Evolutionary conservation across 2,113 vertebrate species (phyloP), one percentile per base, ranked within the genome.

Genomic region (Gadus chalcogrammus): DNA sequence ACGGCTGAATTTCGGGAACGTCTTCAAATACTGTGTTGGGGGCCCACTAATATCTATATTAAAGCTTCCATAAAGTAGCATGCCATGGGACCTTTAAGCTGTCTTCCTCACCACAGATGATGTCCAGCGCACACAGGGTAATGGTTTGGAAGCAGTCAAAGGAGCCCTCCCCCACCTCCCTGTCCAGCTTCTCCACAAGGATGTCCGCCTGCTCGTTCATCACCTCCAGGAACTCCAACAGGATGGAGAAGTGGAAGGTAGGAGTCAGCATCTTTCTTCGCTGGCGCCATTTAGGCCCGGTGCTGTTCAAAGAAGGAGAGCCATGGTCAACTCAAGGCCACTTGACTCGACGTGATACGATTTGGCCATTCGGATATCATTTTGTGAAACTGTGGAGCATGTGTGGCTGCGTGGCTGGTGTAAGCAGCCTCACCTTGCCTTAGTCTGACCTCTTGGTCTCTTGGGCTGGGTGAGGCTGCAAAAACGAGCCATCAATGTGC

Each of bases 231-330:
- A 98, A 99, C 68, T 98, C 94, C 0, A 80, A 83, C 87, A 99
- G 92, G 88, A 99, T 98, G 64, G 93, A 80, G 5, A 99, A 99
- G 84, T 99, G 97, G 86, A 99, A 99, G 0, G 95, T 94, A 27
- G 97, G 95, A 0, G 97, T 99, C 85, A 99, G 81, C 93, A 99
- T 94, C 90, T 97, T 99, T 67, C 97, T 91, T 60, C 96, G 88
- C 4, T 88, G 89, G 3, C 94, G 91, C 97, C 97, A 99, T 79
- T 98, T 99, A 2, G 66, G 42, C 15, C 95, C 97, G 0, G 95
- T 95, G 80, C 97, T 99, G 73, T 67, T 59, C 18, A 5, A 35
- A 20, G 66, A 16, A 31, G 52, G 55, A 9, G 18, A 27, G 11
- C n/a, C 9, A 13, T 48, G 8, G 42, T 18, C 9, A 56, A 3